phyloP scores from a whole-genome alignment of 2,797 vertebrate species.

The Tachyglossus aculeatus region DNA sequence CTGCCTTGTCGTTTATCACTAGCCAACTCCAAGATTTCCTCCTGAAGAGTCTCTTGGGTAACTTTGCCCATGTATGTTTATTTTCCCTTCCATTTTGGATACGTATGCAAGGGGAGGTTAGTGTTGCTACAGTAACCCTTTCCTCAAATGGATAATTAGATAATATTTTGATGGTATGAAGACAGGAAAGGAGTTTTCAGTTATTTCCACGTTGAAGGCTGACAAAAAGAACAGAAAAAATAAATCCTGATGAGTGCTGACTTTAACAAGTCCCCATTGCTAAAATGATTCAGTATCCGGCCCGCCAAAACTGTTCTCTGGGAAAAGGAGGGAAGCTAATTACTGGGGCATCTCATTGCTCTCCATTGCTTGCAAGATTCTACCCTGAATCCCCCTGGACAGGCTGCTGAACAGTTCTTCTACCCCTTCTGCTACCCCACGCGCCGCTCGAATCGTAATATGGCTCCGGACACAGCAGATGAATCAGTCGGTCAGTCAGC shows the following conservation, averaged over 20 bases:
- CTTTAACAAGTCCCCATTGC: constrained; percentile 17
- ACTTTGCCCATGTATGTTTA: constrained; percentile 23
- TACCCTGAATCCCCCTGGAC: too few relatives aligned
- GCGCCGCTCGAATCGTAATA: too few relatives aligned
- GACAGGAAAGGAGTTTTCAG: constrained; percentile 42
- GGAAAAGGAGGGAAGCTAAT: too few relatives aligned
- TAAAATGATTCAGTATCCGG: neutral
- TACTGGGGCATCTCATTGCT: too few relatives aligned
- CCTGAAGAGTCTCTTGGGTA: constrained; percentile 4
- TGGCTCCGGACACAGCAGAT: too few relatives aligned
- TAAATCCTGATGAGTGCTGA: neutral
- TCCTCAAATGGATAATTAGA: constrained; percentile 51
- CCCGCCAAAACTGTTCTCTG: neutral
- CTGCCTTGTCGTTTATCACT: too few relatives aligned
- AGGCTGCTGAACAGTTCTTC: too few relatives aligned
- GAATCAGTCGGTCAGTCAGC: too few relatives aligned
- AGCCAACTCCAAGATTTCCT: constrained; percentile 14
- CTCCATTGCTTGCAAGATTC: too few relatives aligned
- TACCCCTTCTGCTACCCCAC: too few relatives aligned
- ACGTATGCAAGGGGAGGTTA: neutral
- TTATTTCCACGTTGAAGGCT: constrained; percentile 43
- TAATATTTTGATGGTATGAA: constrained; percentile 52
- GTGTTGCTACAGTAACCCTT: constrained; percentile 40
- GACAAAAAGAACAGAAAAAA: neutral
- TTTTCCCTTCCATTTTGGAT: constrained; percentile 17